Base-by-base conservation (phyloP, 1,140 invertebrate genomes). In the Proctacanthus coquilletti region DNA sequence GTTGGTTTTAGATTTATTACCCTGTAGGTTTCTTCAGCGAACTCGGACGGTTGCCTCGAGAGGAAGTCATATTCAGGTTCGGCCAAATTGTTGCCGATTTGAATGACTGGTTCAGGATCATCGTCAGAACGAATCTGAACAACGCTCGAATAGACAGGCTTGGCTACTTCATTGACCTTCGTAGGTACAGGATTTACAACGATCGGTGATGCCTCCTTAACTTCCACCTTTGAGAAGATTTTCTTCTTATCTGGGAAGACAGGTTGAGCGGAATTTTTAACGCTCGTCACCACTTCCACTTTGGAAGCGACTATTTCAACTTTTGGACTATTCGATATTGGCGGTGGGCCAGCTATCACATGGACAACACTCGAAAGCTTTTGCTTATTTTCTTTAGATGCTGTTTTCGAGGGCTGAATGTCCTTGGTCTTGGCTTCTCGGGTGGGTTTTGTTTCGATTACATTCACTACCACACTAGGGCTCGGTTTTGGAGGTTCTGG, bases 31-130 rank as follows among this genome's bases (percentile, higher is more conserved):
- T 84, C 79, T 50, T 82, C 79, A 8, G 78, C 71, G 36, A 80
- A 72, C 64, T 85, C 80, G 11, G 79, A 75, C 1, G 82, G 82
- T 50, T 85, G 80, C 21, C 81, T 70, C 1, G 80, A 84, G 11
- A 85, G 65, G 48, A 82, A 80, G 56, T 85, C 81, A 47, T 84
- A 85, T 61, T 85, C 83, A 2, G 80, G 78, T 45, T 80, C 75
- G 4, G 71, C 75, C 9, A 81, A 70, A 46, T 80, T 80, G 51
- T 75, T 75, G 4, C 72, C 57, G 11, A 68, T 58, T 39, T 64
- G 49, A 39, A 68, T 56, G 33, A 64, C 63, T 25, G 63, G 63
- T 48, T 65, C 49, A 18, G 43, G 60, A 20, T 50, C 45, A 36
- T 35, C 43, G 21, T 64, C 61, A 34, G 60, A 58, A 34, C 13